Evolutionary conservation across 2,888 invertebrate genomes (phyloP).

Genomic region (Pimpla rufipes): DNA sequence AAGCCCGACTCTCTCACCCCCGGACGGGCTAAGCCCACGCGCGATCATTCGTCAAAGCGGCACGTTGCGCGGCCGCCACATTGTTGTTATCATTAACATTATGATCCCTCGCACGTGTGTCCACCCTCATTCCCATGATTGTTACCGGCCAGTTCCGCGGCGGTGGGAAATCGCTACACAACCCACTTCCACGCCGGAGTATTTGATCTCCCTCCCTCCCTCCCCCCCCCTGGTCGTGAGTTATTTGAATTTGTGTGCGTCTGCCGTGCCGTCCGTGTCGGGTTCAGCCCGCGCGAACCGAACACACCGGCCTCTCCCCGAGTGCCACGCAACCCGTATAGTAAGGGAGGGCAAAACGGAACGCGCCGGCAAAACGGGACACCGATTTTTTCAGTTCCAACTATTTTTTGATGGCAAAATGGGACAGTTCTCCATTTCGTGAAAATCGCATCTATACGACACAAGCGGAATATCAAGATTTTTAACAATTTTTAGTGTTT

Average conservation of each 20-base stretch:
- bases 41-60: slow-evolving; percentile 20
- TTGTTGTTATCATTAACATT: slow-evolving; percentile 59
- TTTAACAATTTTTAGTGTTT: too few relatives aligned
- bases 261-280: slow-evolving; percentile 15
- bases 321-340: too few relatives aligned
- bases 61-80: background rate
- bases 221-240: background rate
- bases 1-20: background rate
- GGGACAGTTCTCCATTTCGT: too few relatives aligned
- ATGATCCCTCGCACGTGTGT: slow-evolving; percentile 67
- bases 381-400: too few relatives aligned
- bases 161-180: slow-evolving; percentile 33
- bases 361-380: too few relatives aligned
- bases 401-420: too few relatives aligned
- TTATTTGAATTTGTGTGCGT: slow-evolving; percentile 39
- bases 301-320: too few relatives aligned
- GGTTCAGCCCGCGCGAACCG: too few relatives aligned
- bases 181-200: slow-evolving; percentile 1
- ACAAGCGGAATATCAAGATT: too few relatives aligned
- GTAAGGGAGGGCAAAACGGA: too few relatives aligned
- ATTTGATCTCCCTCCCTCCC: slow-evolving; percentile 16
- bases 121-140: slow-evolving; percentile 61
- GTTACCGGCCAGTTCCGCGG: slow-evolving; percentile 54
- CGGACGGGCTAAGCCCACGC: background rate
- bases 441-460: too few relatives aligned